Base-by-base conservation (phyloP, 2,888 invertebrate species). In the Hirtodrosophila cameraria region DNA sequence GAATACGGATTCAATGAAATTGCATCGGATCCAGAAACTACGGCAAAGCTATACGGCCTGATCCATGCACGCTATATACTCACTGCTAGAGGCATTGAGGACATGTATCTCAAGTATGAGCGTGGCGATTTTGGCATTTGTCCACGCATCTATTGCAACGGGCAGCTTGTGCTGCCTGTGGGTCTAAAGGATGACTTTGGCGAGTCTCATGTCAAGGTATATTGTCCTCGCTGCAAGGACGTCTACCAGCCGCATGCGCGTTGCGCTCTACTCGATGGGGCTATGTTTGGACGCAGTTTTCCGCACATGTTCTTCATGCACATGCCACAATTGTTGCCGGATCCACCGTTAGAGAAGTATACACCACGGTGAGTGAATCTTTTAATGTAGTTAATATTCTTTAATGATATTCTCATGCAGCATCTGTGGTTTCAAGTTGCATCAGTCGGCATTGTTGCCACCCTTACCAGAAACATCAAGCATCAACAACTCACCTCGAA, bases 291-390 rank as follows among this genome's bases (percentile, higher is more conserved):
- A 2, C 30, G 55, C 31, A 55, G 65, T 1, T 83, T 83, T 38
- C 82, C 82, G 2, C 87, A 83, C 8, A 69, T 71, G 68, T 86
- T 83, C 25, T 71, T 85, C 3, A 84, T 86, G 82, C 66, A 75
- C 33, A 0, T 66, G 39, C 85, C 87, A 2, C 8, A 57, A 1
- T 8, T 77, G 30, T 13, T 59, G n/a, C 82, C 82, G 0, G 9
- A 31, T 1, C 64, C 60, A 3, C 58, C 72, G 0, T 0, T 39
- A 0, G 45, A 61, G 20, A 63, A 59, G n/a, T 82, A 82, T 18
- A 64, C 50, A 4, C 72, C 85, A 15, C 67, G 82, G 82, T 86
- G 2, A 41, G 80, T 67, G 4, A 0, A 11, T 5, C 8, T 12
- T 12, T 43, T 11, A 8, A 6, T 23, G 8, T 23, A 23, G 6